Conservation (phyloP, 1,140 invertebrate species). For the Choristoneura fumiferana region DNA sequence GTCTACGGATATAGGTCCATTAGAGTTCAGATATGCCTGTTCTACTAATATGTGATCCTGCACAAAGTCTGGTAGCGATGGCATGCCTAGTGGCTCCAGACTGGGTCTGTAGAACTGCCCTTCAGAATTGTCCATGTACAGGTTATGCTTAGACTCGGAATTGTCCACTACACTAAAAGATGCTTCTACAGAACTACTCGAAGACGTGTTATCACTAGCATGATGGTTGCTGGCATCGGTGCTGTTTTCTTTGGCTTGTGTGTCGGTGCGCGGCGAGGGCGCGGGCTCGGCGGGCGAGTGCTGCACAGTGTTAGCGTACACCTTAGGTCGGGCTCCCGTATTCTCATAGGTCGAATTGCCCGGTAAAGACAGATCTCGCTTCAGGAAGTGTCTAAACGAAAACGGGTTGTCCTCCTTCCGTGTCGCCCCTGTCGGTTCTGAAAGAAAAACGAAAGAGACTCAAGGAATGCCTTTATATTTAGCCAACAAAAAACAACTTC, state of each 20-base stretch:
- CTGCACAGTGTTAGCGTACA: constrained; percentile 68
- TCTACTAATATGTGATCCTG: constrained; percentile 83
- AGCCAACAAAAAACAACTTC: constrained; percentile 68
- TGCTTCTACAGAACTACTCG: constrained; percentile 70
- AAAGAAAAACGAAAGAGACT: constrained; percentile 46
- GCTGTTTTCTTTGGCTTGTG: constrained; percentile 68
- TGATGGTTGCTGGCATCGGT: constrained; percentile 47
- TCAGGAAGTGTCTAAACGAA: constrained; percentile 90
- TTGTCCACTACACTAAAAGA: constrained; percentile 69
- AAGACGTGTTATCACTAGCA: constrained; percentile 63
- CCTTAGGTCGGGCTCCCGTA: constrained; percentile 74
- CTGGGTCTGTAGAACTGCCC: constrained; percentile 63
- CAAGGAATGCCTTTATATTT: constrained; percentile 59
- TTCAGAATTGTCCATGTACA: constrained; percentile 59
- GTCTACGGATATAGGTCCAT: constrained; percentile 71
- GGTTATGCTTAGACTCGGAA: constrained; percentile 68
- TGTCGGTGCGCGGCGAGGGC: constrained; percentile 33
- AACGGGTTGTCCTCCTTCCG: constrained; percentile 86
- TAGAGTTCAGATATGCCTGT: constrained; percentile 78
- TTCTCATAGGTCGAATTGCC: constrained; percentile 73
- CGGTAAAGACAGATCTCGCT: constrained; percentile 77
- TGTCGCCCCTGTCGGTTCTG: constrained; percentile 70
- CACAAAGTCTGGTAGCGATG: constrained; percentile 82
- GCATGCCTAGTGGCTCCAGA: constrained; percentile 71
- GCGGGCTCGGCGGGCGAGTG: constrained; percentile 62